Percentiles rank a stretch among this genome's conserved stretches.
phyloP scores from a whole-genome alignment of 1,140 invertebrate genomes.

The Papilio helenus region DNA sequence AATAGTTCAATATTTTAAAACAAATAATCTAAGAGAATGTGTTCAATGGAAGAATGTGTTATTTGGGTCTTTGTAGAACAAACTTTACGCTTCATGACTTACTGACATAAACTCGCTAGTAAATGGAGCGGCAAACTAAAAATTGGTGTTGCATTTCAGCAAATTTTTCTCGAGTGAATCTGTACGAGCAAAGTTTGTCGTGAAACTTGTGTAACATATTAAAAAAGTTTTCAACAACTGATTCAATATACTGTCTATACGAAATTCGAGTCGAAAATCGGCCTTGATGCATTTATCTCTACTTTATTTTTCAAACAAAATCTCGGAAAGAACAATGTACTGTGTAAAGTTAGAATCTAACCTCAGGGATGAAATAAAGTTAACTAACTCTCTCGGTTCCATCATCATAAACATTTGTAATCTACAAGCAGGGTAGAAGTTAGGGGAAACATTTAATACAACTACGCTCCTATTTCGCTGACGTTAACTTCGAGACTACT shows the following conservation, averaged over 20 bases:
- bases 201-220: constrained; percentile 40
- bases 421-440: constrained; percentile 21
- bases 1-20: background rate
- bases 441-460: constrained; percentile 35
- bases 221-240: constrained; percentile 43
- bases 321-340: background rate
- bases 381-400: background rate
- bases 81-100: constrained; percentile 29
- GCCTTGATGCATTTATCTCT: constrained; percentile 28
- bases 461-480: constrained; percentile 31
- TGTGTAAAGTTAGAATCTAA: constrained; percentile 2
- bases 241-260: constrained; percentile 35
- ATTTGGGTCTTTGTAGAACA: constrained; percentile 21
- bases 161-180: constrained; percentile 29
- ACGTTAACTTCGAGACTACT: constrained; percentile 27
- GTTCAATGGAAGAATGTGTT: background rate
- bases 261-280: constrained; percentile 43
- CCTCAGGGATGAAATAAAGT: background rate
- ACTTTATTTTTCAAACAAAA: constrained; percentile 27
- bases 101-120: constrained; percentile 38
- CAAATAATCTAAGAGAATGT: background rate
- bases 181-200: constrained; percentile 33
- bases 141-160: constrained; percentile 37
- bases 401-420: constrained; percentile 36
- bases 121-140: constrained; percentile 37